Evolutionary conservation across 2,113 vertebrate genomes (phyloP), one percentile per base, ranked within the genome.

Genomic region (Cololabis saira): DNA sequence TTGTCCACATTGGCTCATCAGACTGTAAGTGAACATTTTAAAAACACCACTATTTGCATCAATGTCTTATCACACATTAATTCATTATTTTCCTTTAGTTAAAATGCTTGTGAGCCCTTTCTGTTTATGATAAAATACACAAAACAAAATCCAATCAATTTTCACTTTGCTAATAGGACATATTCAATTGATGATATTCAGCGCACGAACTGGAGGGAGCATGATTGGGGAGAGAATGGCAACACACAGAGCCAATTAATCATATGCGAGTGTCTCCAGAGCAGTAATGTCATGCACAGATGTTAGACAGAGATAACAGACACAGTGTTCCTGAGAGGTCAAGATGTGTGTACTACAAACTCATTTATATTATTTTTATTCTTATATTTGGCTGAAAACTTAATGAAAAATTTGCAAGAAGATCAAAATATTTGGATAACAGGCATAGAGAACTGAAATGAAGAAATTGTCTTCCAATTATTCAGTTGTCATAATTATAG

Each of bases 201-300:
- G 51, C 17, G 54, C 64, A 52, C 1, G 24, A 58, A 37, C 10
- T 9, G 17, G 15, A 45, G 56, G 50, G 19, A 61, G 44, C 17
- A 40, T 33, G n/a, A 71, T 37, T 47, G 17, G 21, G 30, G 5
- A 13, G 47, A 59, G 43, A 21, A 42, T 7, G 40, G 22, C 41
- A 63, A 22, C 52, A 62, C 16, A 30, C 18, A 41, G 15, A 76
- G 74, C 67, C 69, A 61, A 84, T 76, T 43, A 22, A 67, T 62
- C 18, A n/a, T 54, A 24, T 62, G 21, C 55, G 70, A 79, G 27
- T 52, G 51, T 66, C 57, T 40, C 17, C 59, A 40, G 17, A 37
- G 40, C 2, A 22, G 42, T 44, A 11, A 45, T 13, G 57, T 62
- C 4, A 57, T 4, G 33, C 21, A 43, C 65, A 72, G 51, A 60